Conservation (phyloP, 2,797 vertebrate species). For the Ataeniobius toweri region DNA sequence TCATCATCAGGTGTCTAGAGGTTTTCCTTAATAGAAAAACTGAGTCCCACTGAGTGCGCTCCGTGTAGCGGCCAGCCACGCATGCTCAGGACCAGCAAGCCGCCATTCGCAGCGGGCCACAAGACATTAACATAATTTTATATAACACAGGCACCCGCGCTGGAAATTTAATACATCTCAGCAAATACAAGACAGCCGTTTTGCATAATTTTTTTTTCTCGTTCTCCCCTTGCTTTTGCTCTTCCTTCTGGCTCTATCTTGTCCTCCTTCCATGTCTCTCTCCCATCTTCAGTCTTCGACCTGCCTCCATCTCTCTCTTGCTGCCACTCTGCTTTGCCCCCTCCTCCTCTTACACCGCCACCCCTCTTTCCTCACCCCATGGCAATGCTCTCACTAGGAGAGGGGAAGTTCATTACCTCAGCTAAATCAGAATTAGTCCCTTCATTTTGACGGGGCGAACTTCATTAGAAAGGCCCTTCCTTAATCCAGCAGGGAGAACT, state of each 20-base stretch:
- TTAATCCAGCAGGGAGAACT: conserved; percentile 98
- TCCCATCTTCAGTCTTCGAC: conserved; percentile 56
- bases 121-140: conserved; percentile 99
- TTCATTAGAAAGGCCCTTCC: conserved; percentile 99
- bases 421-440: conserved; percentile 99
- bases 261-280: conserved; percentile 71
- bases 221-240: conserved; percentile 67
- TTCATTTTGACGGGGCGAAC: conserved; percentile 99
- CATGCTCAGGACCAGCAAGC: conserved; percentile 98
- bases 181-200: conserved; percentile 97
- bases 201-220: conserved; percentile 87
- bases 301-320: conserved; percentile 49
- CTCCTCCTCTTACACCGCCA: conserved; percentile 44
- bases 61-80: conserved; percentile 96
- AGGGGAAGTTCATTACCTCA: conserved; percentile 99
- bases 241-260: conserved; percentile 48
- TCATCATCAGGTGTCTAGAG: conserved; percentile 99
- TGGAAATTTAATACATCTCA: conserved; percentile 99
- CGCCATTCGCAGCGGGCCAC: conserved; percentile 95
- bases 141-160: conserved; percentile 96
- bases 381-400: conserved; percentile 98
- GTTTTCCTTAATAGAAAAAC: conserved; percentile 99
- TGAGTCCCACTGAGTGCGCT: conserved; percentile 97
- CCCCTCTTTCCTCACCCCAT: conserved; percentile 87
- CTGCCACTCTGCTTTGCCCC: conserved; percentile 59